Base-by-base conservation (phyloP, 2,888 invertebrate species). In the Tenthredo livida region DNA sequence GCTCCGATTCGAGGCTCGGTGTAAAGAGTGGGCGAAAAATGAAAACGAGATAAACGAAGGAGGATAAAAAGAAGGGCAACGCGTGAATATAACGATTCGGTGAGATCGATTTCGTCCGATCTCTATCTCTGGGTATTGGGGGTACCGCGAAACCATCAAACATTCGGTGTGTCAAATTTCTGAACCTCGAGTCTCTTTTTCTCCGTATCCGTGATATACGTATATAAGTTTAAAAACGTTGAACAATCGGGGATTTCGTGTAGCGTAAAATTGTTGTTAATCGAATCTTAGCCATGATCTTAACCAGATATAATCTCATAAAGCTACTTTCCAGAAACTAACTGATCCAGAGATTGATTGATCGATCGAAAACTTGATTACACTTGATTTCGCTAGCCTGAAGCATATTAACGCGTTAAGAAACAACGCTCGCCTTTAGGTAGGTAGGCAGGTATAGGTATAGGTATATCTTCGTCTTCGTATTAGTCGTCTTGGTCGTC, bases 211-310 rank as follows among this genome's bases (percentile, higher is more conserved):
- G 58, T 58, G n/a, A 67, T 47, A 43, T 37, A 10, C 9, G 47
- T 40, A 10, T 9, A 29, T 29, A 1, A 3, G 17, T 25, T 40
- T 21, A 15, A 25, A 73, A 75, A 21, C 75, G 40, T 47, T 47
- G 75, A 43, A 75, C 47, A 47, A 43, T 75, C 75, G 15, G 25
- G 43, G 17, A 25, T 25, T 75, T 40, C 25, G 7, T 12, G 0
- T 5, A 75, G 75, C 75, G 75, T 75, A 75, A 75, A 75, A 75
- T 75, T 75, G 75, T 21, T n/a, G 75, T 75, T 75, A 75, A 75
- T 75, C 47, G 75, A 75, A 75, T 47, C 10, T 47, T 3, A n/a
- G 25, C 21, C n/a, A 25, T 17, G 43, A 75, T 70, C 70, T 70
- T 70, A 25, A 25, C 61, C 25, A 25, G 61, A 25, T 25, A 25